Conservation (phyloP, 2,888 invertebrate species). For the Lysandra bellargus region DNA sequence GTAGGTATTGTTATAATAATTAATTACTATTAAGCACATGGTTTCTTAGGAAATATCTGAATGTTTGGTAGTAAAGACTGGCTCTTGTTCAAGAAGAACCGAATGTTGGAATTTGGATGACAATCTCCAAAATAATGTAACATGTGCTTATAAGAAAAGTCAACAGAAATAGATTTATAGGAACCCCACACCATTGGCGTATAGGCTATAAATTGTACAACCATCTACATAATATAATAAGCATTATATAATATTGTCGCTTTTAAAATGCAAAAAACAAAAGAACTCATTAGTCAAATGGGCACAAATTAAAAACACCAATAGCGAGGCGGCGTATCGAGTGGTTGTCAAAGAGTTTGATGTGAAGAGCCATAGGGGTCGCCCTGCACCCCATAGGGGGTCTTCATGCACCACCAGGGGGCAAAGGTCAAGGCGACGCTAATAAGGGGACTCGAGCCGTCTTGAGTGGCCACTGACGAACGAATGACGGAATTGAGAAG, state of each 20-base stretch:
- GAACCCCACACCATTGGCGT: too few species aligned
- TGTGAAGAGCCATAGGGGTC: background rate
- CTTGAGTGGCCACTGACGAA: background rate
- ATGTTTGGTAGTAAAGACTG: too few species aligned
- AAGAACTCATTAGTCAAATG: background rate
- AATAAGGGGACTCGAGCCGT: conserved; percentile 7
- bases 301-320: background rate
- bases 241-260: background rate
- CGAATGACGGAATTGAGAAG: conserved; percentile 1
- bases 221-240: too few species aligned
- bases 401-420: background rate
- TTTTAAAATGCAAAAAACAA: background rate
- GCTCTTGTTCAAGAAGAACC: too few species aligned
- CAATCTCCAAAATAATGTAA: too few species aligned
- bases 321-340: background rate
- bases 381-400: background rate
- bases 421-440: conserved; percentile 33
- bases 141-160: too few species aligned
- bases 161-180: too few species aligned
- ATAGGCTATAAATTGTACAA: too few species aligned
- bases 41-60: too few species aligned
- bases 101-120: too few species aligned
- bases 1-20: background rate
- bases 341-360: conserved; percentile 33
- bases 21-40: background rate